Evolutionary conservation across 2,113 vertebrate genomes (phyloP), one percentile per base, ranked within the genome.

Genomic region (Galbula dea): DNA sequence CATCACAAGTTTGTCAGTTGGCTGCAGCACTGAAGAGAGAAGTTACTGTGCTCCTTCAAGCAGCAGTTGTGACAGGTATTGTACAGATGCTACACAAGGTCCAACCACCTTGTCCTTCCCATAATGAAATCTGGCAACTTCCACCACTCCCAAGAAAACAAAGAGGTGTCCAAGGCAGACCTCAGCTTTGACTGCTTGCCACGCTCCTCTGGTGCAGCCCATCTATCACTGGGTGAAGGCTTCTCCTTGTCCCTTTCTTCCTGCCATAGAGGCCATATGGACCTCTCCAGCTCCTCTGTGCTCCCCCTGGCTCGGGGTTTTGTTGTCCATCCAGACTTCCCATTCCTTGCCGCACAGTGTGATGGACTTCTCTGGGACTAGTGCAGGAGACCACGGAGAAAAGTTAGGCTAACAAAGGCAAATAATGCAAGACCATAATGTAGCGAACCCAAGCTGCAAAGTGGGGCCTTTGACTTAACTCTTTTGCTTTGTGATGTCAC

Each of bases 331-430:
- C 32, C 58, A 59, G 32, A 21, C 17, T 8, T 75, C 27, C 24
- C 4, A 0, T 3, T 61, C 51, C 34, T 57, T 18, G 22, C 17
- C 43, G 36, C 51, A 54, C 9, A 3, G 41, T 0, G 0, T 3
- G 12, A 83, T 19, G 39, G 22, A 51, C 36, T 54, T 61, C 66
- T 48, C 37, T 34, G 62, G 67, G 51, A n/a, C 13, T n/a, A 1
- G 36, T 2, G 2, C 10, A 39, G n/a, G 2, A 22, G 41, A 51
- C 16, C 46, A 29, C 0, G 1, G 37, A 67, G 37, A 86, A 91
- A 67, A 23, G n/a, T 26, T 5, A 62, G 41, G 27, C 43, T 48
- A 54, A 67, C 61, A 63, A 88, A 65, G 14, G n/a, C 34, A 36
- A 68, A 69, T 7, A 39, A 39, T 6, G 10, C 6, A 8, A 45